phyloP scores from a whole-genome alignment of 92 coral and sea anemone species.

The Epizoanthus stellaris region DNA sequence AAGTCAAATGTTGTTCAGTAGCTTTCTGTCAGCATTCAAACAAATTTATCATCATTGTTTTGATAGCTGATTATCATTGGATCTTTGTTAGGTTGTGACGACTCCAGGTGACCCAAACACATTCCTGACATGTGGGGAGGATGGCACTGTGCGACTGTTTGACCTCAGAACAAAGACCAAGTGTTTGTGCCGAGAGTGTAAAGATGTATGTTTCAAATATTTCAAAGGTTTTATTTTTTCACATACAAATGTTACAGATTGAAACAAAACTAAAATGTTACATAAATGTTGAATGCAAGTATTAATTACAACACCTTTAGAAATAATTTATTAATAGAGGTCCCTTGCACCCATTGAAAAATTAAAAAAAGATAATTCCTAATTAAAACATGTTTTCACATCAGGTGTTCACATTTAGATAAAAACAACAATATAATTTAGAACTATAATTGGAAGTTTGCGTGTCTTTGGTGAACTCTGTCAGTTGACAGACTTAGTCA shows the following conservation, averaged over 20 bases:
- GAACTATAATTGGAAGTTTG: no score
- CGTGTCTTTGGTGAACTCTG: neutral
- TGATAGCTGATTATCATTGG: neutral
- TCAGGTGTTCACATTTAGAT: no score
- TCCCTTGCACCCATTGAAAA: no score
- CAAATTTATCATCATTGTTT: neutral
- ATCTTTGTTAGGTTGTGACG: constrained; percentile 78
- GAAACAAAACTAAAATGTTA: no score
- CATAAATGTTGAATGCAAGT: no score
- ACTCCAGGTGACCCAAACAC: constrained; percentile 97
- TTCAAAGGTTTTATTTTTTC: neutral
- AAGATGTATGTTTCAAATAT: constrained; percentile 68
- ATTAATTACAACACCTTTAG: no score
- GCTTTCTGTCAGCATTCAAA: neutral
- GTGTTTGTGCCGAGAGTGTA: constrained; percentile 86
- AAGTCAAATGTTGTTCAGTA: neutral
- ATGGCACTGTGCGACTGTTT: constrained; percentile 96
- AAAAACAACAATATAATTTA: no score
- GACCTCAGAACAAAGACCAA: constrained; percentile 92
- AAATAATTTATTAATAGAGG: no score
- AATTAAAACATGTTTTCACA: no score
- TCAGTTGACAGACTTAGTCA: neutral
- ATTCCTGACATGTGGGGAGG: constrained; percentile 95
- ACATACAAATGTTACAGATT: neutral
- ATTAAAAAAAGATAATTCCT: no score